Evolutionary conservation across 2,797 vertebrate species (phyloP), one percentile per base, ranked within the genome.

Genomic region (Erpetoichthys calabaricus): DNA sequence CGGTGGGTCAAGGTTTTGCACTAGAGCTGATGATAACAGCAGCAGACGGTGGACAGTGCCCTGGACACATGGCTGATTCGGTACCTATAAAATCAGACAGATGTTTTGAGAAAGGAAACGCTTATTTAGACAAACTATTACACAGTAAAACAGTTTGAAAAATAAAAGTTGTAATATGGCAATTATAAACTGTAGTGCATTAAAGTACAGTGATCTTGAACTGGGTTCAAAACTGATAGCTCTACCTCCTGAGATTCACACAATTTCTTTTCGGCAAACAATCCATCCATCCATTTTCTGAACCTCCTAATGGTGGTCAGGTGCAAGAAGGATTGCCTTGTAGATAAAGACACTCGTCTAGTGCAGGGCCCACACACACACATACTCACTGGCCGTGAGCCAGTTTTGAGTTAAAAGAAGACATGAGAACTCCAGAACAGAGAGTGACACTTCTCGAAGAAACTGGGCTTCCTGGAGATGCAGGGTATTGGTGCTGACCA

Each of bases 1-100:
- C 51, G 80, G 69, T 66, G 78, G 72, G 44, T 91, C 86, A 7
- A 94, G 44, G 51, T 59, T 73, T 69, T 84, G 89, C 60, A 90
- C 78, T 58, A 91, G 75, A 62, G 76, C 56, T 9, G 86, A 80
- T 58, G 87, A 70, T 45, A 92, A 68, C 3, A 76, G 80, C 68
- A 96, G 70, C 57, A 94, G 78, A 61, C 87, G 76, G 65, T 80
- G 79, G 59, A 94, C 62, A 3, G 80, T 88, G 57, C 69, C 64
- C 60, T 87, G 90, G 59, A 94, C 76, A 54, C 65, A 66, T 9
- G 76, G 72, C 43, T 90, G 81, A 51, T 55, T 70, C 65, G 69
- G 78, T 46, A 92, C 75, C 93, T 98, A 71, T 3, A 63, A 56
- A 51, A 68, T 56, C 3, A 67, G 56, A 42, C 55, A 59, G 7